A percentile compares a stretch with the other conserved stretches of the same genome.
Conservation (phyloP, 2,797 vertebrate genomes). For the Pogonophryne albipinna region DNA sequence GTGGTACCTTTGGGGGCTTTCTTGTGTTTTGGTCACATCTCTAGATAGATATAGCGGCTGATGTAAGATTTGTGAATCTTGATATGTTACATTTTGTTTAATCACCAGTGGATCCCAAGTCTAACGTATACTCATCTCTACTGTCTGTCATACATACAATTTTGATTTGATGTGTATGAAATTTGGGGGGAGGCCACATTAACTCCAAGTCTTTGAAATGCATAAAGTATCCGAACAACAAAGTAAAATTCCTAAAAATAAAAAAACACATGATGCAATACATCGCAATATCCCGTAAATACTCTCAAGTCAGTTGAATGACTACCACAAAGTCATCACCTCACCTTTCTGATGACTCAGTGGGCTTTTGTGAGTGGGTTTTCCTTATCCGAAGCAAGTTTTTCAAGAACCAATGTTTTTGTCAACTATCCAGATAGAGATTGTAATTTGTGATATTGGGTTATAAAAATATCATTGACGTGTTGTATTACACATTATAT, state of each 20-base stretch:
- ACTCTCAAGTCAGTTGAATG: not conserved
- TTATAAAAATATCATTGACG: too few species aligned
- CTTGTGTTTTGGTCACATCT: not conserved
- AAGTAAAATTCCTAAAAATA: not conserved
- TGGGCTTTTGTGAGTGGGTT: not conserved
- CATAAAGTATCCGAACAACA: not conserved
- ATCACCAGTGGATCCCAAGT: not conserved
- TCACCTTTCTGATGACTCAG: not conserved
- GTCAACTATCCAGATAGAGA: too few species aligned
- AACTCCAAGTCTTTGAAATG: not conserved
- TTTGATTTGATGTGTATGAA: not conserved
- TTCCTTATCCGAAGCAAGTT: not conserved
- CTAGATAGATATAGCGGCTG: not conserved
- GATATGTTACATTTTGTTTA: not conserved
- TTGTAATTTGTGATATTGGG: too few species aligned
- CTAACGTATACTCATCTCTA: not conserved
- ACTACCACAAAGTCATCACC: not conserved
- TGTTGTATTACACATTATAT: not conserved
- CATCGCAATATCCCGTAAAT: not conserved
- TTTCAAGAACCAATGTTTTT: not conserved
- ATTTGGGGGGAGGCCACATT: not conserved
- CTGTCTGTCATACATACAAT: not conserved
- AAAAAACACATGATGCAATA: not conserved
- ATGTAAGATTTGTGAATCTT: not conserved
- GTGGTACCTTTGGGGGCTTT: not conserved